These are phyloP conservation scores for Rotaria socialis DNA, from an alignment of 2,888 invertebrate genomes.

Conservation along the genomic window DNA sequence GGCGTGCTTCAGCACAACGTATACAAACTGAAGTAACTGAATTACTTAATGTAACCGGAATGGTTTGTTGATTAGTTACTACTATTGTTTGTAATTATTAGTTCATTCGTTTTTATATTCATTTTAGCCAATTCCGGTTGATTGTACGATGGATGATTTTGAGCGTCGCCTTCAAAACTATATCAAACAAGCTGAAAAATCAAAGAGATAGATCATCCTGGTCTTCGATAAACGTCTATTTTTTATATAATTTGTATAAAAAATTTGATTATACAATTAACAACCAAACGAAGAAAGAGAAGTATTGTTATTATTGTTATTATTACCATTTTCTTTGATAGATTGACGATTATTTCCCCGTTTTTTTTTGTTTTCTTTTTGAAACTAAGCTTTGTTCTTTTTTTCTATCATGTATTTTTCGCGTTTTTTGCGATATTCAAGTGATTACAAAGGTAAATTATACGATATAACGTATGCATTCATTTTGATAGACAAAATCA, in stretches of 20 bases:
- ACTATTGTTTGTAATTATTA: background rate
- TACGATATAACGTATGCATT: background rate
- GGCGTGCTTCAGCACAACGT: background rate
- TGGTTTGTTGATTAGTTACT: background rate
- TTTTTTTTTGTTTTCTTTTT: background rate
- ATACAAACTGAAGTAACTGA: background rate
- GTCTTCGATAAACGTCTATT: background rate
- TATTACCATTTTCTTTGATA: background rate
- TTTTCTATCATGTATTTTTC: background rate
- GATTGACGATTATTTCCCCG: background rate
- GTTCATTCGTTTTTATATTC: background rate
- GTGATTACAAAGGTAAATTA: background rate
- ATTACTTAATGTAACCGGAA: background rate
- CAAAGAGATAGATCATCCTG: background rate
- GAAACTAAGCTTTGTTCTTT: background rate
- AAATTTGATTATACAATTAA: background rate
- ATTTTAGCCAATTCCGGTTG: background rate
- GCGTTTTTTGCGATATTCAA: background rate
- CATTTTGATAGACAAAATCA: background rate
- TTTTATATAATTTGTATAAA: background rate
- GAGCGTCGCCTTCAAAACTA: background rate
- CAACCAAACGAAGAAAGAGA: background rate
- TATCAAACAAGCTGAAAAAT: background rate
- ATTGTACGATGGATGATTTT: slow-evolving; percentile 31
- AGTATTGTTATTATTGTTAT: background rate